Percentiles rank a stretch among this genome's conserved stretches.
phyloP scores from a whole-genome alignment of 2,113 vertebrate species.

The Melanocharis versteri region DNA sequence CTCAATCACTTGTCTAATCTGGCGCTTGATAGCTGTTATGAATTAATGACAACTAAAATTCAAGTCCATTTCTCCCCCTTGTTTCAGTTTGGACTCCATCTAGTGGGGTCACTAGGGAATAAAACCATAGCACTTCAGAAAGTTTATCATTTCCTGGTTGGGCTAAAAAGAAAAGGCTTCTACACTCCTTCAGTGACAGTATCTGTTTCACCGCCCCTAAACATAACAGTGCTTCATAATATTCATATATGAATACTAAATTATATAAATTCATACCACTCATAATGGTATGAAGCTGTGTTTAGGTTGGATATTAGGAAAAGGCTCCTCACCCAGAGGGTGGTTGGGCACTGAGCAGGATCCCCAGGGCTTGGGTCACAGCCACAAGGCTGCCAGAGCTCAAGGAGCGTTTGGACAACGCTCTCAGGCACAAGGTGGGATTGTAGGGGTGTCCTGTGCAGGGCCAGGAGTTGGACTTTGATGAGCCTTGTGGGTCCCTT shows the following conservation, averaged over 20 bases:
- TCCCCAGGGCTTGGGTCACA: not conserved
- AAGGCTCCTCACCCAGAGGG: not conserved
- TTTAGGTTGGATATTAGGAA: not conserved
- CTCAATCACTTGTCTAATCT: not conserved
- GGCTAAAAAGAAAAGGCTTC: not conserved
- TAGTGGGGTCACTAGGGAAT: not conserved
- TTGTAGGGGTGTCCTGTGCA: not conserved
- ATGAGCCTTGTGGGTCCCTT: not conserved
- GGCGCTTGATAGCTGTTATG: not conserved
- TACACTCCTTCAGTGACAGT: not conserved
- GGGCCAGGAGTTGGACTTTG: not conserved
- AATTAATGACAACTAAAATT: not conserved
- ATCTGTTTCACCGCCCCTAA: not conserved
- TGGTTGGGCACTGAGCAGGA: not conserved
- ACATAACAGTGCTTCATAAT: not conserved
- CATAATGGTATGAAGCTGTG: not conserved
- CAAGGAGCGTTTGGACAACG: rapidly evolving
- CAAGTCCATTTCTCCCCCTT: not conserved
- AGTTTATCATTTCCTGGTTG: not conserved
- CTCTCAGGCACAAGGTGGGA: not conserved
- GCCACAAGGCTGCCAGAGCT: not conserved
- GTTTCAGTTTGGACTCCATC: conserved; percentile 2
- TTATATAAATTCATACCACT: not conserved
- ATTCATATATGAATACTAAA: not conserved
- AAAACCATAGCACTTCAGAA: not conserved